Percentiles rank a stretch among this genome's conserved stretches.
Conservation (phyloP, 2,113 vertebrate species). For the Calypte anna region DNA sequence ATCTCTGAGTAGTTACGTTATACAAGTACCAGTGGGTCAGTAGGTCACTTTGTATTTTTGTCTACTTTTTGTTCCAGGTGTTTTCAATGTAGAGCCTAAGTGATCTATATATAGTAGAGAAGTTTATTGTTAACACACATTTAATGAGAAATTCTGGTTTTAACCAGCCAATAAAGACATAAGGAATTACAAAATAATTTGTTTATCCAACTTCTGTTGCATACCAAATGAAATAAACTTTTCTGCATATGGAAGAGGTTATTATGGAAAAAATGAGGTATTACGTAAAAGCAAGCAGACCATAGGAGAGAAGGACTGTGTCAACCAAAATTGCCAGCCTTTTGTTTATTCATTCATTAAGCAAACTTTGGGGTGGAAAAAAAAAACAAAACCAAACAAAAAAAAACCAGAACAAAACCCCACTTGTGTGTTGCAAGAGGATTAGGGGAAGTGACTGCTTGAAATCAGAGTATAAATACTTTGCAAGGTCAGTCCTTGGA, state of each 20-base stretch:
- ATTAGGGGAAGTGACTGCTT: constrained; percentile 62
- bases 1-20: not conserved
- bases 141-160: not conserved
- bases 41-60: not conserved
- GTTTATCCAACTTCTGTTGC: not conserved
- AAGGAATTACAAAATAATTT: not conserved
- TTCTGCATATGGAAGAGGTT: not conserved
- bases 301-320: not conserved
- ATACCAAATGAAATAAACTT: not conserved
- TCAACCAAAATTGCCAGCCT: not conserved
- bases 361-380: constrained; percentile 6
- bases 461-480: constrained; percentile 53
- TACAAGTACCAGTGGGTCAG: not conserved
- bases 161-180: not conserved
- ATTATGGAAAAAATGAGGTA: not conserved
- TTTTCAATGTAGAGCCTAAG: not conserved
- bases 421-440: constrained; percentile 62
- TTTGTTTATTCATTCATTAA: constrained; percentile 35
- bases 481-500: constrained; percentile 33
- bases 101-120: rapidly evolving
- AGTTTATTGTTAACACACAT: not conserved
- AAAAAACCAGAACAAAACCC: not conserved
- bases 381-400: not conserved
- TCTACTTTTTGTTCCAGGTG: not conserved
- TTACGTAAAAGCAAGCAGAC: not conserved